A percentile compares a stretch with the other conserved stretches of the same genome.
These are phyloP conservation scores for Austrofundulus limnaeus DNA, from an alignment of 2,113 vertebrate genomes.

Conservation along the genomic window DNA sequence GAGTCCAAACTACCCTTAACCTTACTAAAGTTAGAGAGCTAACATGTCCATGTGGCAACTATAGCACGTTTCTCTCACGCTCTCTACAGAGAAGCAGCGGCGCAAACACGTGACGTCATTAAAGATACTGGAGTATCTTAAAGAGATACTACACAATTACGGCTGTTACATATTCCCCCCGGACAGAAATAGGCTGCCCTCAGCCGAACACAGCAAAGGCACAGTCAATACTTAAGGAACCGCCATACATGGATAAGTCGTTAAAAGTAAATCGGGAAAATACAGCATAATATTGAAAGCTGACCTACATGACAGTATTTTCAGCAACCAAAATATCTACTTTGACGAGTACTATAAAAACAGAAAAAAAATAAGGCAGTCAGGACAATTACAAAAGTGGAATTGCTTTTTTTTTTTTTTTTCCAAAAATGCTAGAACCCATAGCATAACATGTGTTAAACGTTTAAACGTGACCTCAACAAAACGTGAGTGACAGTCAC, in stretches of 20 bases:
- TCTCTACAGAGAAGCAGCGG: too few species aligned
- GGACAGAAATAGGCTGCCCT: neutral
- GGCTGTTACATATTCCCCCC: neutral
- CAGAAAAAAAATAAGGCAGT: neutral
- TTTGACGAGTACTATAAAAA: neutral
- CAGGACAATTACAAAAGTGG: neutral
- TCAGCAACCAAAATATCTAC: neutral
- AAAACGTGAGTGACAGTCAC: neutral
- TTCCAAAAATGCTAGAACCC: neutral
- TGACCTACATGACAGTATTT: too few species aligned
- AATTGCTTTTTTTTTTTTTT: neutral
- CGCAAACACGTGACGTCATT: too few species aligned
- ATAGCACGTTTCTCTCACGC: too few species aligned
- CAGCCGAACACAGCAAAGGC: neutral
- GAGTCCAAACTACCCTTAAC: too few species aligned
- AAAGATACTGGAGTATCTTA: too few species aligned
- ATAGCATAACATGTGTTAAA: neutral
- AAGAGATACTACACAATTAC: too few species aligned
- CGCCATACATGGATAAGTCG: too few species aligned
- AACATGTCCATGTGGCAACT: too few species aligned
- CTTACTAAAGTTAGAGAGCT: too few species aligned
- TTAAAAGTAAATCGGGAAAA: too few species aligned
- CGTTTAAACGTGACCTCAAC: neutral
- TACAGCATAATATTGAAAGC: too few species aligned
- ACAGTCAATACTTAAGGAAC: neutral